A percentile compares a stretch with the other conserved stretches of the same genome.
Conservation (phyloP, 2,888 invertebrate species). For the Watsonalla binaria region DNA sequence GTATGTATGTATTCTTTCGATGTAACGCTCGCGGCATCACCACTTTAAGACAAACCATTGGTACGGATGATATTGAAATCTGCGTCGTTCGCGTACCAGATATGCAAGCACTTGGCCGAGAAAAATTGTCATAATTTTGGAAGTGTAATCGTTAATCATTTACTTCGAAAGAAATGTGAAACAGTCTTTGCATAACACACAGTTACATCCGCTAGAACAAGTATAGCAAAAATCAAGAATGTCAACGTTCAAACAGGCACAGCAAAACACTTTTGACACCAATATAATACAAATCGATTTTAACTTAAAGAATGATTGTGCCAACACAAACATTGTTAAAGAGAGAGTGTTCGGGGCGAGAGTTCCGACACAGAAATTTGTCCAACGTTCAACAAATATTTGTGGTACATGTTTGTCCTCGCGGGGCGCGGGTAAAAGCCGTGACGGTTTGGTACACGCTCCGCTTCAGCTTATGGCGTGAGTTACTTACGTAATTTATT, state of each 20-base stretch:
- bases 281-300: conserved; percentile 1
- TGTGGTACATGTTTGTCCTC: conserved; percentile 37
- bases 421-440: conserved; percentile 60
- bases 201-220: neutral
- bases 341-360: conserved; percentile 32
- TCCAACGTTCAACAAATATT: conserved; percentile 48
- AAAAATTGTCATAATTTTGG: no score
- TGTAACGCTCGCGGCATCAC: no score
- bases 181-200: no score
- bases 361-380: conserved; percentile 60
- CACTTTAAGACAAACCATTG: no score
- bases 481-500: conserved; percentile 21
- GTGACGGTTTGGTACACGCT: conserved; percentile 50
- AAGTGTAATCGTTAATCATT: no score
- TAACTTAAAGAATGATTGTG: conserved; percentile 2
- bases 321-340: conserved; percentile 9
- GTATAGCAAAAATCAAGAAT: neutral
- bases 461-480: conserved; percentile 40
- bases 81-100: no score
- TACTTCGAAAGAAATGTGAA: no score
- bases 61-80: no score
- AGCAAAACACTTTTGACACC: neutral
- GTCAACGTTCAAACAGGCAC: neutral
- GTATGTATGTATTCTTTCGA: no score
- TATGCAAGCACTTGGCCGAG: no score